Percentiles rank a stretch among this genome's conserved stretches.
phyloP scores from a whole-genome alignment of 2,888 invertebrate species.

The Bugulina stolonifera region DNA sequence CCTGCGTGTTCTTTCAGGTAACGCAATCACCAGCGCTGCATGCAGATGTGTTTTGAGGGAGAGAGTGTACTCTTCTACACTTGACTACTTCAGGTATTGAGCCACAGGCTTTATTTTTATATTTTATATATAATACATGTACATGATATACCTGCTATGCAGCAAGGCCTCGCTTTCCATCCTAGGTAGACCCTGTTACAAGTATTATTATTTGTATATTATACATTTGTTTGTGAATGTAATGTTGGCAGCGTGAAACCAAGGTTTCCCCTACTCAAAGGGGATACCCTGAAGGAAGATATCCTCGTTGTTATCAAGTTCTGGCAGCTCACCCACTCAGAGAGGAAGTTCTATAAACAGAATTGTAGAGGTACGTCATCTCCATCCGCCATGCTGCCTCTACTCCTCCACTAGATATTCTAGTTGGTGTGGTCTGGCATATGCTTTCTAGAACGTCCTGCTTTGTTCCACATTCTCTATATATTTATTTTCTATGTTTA shows the following conservation, averaged over 20 bases:
- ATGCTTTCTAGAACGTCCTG: no score
- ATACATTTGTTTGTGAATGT: conserved; percentile 28
- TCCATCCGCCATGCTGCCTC: neutral
- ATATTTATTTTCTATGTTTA: no score
- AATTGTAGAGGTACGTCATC: neutral
- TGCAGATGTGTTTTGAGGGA: conserved; percentile 84
- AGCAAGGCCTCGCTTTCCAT: no score
- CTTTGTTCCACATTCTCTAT: no score
- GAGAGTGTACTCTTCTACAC: conserved; percentile 84
- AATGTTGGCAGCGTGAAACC: conserved; percentile 61
- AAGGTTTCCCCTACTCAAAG: conserved; percentile 77
- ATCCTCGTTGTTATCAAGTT: conserved; percentile 81
- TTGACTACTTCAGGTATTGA: conserved; percentile 73
- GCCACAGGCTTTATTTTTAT: neutral
- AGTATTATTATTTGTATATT: conserved; percentile 15
- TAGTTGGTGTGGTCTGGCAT: no score
- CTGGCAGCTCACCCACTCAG: conserved; percentile 84
- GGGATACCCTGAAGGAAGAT: conserved; percentile 76
- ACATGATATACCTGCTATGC: neutral
- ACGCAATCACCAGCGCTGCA: conserved; percentile 64
- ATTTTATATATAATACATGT: neutral
- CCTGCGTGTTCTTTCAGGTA: conserved; percentile 61
- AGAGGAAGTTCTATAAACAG: conserved; percentile 55
- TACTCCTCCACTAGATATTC: no score
- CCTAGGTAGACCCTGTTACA: neutral